These are phyloP conservation scores for Lasioglossum figueresi DNA, from an alignment of 2,888 invertebrate genomes.

Conservation along the genomic window DNA sequence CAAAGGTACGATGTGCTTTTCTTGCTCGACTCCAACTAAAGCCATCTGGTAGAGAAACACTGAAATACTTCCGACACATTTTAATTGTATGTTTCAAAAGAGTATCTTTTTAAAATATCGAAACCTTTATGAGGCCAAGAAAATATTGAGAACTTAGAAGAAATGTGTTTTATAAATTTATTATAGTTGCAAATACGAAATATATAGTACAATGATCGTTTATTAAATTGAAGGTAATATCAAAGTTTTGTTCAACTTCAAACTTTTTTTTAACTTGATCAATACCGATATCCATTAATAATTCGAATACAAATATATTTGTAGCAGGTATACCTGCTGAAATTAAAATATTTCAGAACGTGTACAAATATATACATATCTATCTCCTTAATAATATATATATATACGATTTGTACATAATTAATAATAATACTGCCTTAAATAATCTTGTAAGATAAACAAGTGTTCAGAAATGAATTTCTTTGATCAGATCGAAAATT, in stretches of 20 bases:
- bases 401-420: constrained; percentile 15
- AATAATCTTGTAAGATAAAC: constrained; percentile 32
- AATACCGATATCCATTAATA: background rate
- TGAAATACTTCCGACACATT: background rate
- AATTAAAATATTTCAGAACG: constrained; percentile 20
- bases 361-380: constrained; percentile 32
- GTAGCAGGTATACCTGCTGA: no score
- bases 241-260: constrained; percentile 13
- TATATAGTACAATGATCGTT: constrained; percentile 18
- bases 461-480: constrained; percentile 39
- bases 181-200: constrained; percentile 36
- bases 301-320: constrained; percentile 21
- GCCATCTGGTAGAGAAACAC: constrained; percentile 4
- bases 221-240: constrained; percentile 7
- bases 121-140: background rate
- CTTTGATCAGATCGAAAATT: constrained; percentile 25
- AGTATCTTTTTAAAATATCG: background rate
- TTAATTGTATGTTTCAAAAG: background rate
- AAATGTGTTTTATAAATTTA: constrained; percentile 27
- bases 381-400: constrained; percentile 28
- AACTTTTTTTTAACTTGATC: constrained; percentile 9
- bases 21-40: background rate
- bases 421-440: constrained; percentile 28
- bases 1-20: background rate
- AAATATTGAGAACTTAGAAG: constrained; percentile 6